Base-by-base conservation (phyloP, 2,888 invertebrate genomes). In the Crocallis elinguaria region DNA sequence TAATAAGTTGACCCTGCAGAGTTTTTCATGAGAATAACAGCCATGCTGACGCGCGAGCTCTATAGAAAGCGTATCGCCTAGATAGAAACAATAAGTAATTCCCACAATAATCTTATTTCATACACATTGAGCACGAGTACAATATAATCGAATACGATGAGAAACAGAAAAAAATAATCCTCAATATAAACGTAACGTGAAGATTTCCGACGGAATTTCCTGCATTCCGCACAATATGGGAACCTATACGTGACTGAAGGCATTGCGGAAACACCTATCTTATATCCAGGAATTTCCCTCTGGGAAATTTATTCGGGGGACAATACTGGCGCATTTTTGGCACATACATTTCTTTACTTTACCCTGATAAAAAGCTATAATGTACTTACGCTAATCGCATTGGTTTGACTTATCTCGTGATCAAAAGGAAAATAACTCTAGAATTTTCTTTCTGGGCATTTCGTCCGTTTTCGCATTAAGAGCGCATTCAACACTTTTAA, bases 131-230 rank as follows among this genome's bases (percentile, higher is more conserved):
- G 43, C 50, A 61, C 42, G 39, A 44, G 49, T 36, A 65, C 64
- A 64, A 73, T 66, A 73, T 69, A 64, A 64, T 71, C 66, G 69
- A 67, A 46, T 54, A 48, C 37, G 33, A 38, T 29, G 17, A 70
- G 66, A 69, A 63, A 51, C 49, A 52, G 41, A 52, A 51, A 52
- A 51, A 57, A 49, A 59, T 69, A 54, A 54, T 49, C 38, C 65
- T 64, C 68, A 72, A 70, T 70, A 70, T 69, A 71, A 72, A 69
- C 71, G 62, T 62, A 69, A 74, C 60, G 64, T 49, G 62, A 69
- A 67, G 77, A 82, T 83, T 82, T 82, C 81, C 80, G 75, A 55
- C 60, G 66, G 77, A 74, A 83, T 79, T 76, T 82, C 73, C 74
- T 69, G 66, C 65, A 73, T 75, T 75, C 79, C 75, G 66, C 46